Percentiles rank a stretch among this genome's conserved stretches.
Evolutionary conservation across 2,797 vertebrate species (phyloP).

Genomic region (Takifugu ocellatus): DNA sequence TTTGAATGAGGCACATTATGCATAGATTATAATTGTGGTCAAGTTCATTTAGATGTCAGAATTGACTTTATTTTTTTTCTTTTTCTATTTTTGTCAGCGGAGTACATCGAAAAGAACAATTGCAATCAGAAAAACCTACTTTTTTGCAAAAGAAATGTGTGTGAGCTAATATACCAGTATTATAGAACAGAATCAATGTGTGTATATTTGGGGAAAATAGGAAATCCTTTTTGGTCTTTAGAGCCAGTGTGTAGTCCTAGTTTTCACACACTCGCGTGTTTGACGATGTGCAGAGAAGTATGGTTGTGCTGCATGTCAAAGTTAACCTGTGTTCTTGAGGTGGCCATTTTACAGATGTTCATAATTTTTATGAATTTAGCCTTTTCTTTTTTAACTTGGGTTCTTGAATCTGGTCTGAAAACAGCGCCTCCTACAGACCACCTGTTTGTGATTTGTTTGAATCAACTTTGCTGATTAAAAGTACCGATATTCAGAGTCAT

Average conservation of each 20-base stretch:
- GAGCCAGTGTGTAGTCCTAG: conserved; percentile 80
- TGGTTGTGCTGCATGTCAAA: conserved; percentile 84
- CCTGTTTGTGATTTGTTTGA: conserved; percentile 62
- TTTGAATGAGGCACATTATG: conserved; percentile 76
- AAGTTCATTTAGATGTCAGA: conserved; percentile 79
- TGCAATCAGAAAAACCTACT: conserved; percentile 77
- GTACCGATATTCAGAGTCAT: conserved; percentile 57
- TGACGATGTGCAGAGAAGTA: conserved; percentile 80
- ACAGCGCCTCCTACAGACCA: conserved; percentile 59
- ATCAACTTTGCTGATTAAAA: conserved; percentile 54
- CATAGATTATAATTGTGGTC: conserved; percentile 80
- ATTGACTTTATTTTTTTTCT: conserved; percentile 49
- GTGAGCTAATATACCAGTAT: conserved; percentile 80
- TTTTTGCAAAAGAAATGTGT: conserved; percentile 73
- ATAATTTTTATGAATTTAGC: conserved; percentile 72
- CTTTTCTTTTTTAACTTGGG: conserved; percentile 57
- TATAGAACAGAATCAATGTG: conserved; percentile 79
- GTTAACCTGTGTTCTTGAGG: conserved; percentile 80
- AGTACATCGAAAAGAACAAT: conserved; percentile 73
- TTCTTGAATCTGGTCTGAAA: conserved; percentile 61
- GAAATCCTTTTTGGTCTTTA: conserved; percentile 77
- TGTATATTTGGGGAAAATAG: conserved; percentile 82
- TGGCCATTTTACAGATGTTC: conserved; percentile 78
- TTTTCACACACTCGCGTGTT: conserved; percentile 80
- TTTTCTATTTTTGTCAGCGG: conserved; percentile 52